Evolutionary conservation across 35 echinoderm and acorn worm species (phyloP), one percentile per base, ranked within the genome.

Genomic region (Heliocidaris erythrogramma): DNA sequence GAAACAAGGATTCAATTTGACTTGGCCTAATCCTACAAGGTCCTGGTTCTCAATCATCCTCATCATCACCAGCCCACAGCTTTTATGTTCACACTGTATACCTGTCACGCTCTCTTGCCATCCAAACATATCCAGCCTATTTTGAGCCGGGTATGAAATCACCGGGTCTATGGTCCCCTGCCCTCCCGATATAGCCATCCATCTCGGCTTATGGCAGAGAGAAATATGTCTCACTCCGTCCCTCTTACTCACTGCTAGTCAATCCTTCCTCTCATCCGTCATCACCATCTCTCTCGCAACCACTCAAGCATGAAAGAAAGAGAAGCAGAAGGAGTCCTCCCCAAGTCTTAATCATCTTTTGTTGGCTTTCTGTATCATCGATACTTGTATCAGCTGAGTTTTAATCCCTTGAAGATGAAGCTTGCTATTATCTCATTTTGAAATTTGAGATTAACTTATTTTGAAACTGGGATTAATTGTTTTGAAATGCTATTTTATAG

Each of bases 71-170:
- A 78, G 65, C 65, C 65, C 27, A 78, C 65, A 78, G 65, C 65
- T 78, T 78, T 78, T 78, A 78, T 78, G 65, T 78, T 78, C 65
- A 78, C 65, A 78, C 65, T 78, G 65, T 78, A 78, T 78, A 18
- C 65, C 65, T 27, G 65, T 78, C 65, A 78, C 7, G 65, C 65
- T 78, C 27, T 21, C 65, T 24, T 78, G 65, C 65, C 65, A 78
- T 78, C 65, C 65, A 78, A 78, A 78, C 21, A 78, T 78, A 78
- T 78, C 65, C 27, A 78, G 27, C 21, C 65, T 78, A 78, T 78
- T 78, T 78, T 78, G 21, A 27, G 65, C 21, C 27, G 18, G 65
- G 65, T 78, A 78, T 29, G 65, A 78, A 78, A 78, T 78, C 65
- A 78, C 65, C 65, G 65, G 65, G 65, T 78, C 65, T 78, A 78